A percentile compares a stretch with the other conserved stretches of the same genome.
Evolutionary conservation across 2,888 invertebrate species (phyloP).

Genomic region (Metallyticus violacea): DNA sequence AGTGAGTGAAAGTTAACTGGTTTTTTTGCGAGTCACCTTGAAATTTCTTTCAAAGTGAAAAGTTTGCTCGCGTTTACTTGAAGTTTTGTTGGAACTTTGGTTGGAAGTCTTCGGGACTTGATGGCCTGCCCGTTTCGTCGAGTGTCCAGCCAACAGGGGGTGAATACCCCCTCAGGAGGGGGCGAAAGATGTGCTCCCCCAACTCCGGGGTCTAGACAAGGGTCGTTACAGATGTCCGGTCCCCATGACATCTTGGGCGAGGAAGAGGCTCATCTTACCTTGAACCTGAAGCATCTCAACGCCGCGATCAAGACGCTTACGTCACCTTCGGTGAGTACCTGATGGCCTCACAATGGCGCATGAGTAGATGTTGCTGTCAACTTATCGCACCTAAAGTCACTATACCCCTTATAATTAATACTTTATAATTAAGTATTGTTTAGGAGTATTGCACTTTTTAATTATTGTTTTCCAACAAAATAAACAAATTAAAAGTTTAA

Average conservation of each 20-base stretch:
- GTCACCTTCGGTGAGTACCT: constrained; percentile 70
- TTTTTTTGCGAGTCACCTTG: too few species aligned
- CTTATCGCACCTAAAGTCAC: background rate
- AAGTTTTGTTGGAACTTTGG: background rate
- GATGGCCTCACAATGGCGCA: background rate
- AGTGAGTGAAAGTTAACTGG: too few species aligned
- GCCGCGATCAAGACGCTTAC: constrained; percentile 78
- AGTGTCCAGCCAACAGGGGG: constrained; percentile 1
- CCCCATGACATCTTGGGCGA: constrained; percentile 50
- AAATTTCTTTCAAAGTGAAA: background rate
- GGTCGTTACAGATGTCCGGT: background rate
- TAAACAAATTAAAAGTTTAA: too few species aligned
- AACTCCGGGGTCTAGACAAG: constrained; percentile 32
- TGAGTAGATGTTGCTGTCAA: background rate
- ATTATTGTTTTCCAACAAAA: too few species aligned
- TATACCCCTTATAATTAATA: too few species aligned
- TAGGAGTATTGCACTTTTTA: too few species aligned
- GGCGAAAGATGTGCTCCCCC: too few species aligned
- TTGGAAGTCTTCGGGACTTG: too few species aligned
- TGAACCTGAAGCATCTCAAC: constrained; percentile 75
- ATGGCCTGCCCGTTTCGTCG: constrained; percentile 1
- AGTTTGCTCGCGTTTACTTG: background rate
- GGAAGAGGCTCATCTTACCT: constrained; percentile 57
- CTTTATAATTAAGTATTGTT: too few species aligned
- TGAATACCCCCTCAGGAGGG: constrained; percentile 31